These are phyloP conservation scores for Zoanthus sociatus DNA, from an alignment of 92 coral and sea anemone genomes.

Conservation along the genomic window DNA sequence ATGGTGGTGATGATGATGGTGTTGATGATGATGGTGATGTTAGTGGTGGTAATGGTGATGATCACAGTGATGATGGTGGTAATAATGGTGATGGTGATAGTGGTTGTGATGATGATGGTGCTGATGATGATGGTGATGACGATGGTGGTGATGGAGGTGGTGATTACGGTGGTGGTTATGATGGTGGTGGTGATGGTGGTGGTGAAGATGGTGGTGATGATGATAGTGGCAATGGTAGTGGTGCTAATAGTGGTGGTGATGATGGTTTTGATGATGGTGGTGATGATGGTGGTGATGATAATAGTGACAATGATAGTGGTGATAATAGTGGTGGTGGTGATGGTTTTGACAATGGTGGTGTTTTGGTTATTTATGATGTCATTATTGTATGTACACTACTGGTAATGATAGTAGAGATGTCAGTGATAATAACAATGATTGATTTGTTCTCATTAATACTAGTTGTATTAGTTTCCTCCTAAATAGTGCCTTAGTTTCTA, in stretches of 20 bases:
- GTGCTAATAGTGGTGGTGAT: neutral
- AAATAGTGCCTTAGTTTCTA: neutral
- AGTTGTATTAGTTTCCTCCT: neutral
- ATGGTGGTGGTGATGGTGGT: neutral
- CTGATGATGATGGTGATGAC: neutral
- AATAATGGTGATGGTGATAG: neutral
- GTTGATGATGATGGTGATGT: neutral
- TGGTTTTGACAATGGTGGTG: neutral
- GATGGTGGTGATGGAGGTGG: neutral
- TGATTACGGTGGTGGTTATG: neutral
- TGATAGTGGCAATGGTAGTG: neutral
- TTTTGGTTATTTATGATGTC: neutral
- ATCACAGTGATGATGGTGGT: neutral
- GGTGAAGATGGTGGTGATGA: neutral
- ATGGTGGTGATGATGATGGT: neutral
- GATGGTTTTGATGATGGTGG: neutral
- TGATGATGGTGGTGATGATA: neutral
- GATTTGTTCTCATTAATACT: neutral
- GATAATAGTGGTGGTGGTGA: neutral
- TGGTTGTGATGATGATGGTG: neutral
- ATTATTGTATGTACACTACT: neutral
- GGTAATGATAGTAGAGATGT: neutral
- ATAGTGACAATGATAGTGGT: neutral
- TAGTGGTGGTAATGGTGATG: neutral
- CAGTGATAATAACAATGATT: neutral